Evolutionary conservation across 2,113 vertebrate species (phyloP).

Genomic region (Narcine bancroftii): DNA sequence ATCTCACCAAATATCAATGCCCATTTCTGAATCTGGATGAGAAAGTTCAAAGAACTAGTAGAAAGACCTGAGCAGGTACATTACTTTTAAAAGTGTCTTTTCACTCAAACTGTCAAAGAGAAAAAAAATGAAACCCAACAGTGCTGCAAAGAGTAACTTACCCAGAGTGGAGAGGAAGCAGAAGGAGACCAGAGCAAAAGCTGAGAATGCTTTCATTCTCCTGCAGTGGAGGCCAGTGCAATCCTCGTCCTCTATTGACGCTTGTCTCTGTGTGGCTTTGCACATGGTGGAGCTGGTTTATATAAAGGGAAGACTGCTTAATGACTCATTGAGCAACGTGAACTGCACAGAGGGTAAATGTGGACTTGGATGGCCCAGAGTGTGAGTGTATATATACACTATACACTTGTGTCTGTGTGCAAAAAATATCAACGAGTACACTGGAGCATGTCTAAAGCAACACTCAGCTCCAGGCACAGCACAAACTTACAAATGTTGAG

Average conservation of each 20-base stretch:
- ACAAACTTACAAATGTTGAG: neutral
- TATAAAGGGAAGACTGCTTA: conserved; percentile 7
- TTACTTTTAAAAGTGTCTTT: neutral
- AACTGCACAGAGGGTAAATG: neutral
- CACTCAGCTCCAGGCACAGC: neutral
- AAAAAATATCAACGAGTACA: neutral
- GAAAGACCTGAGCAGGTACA: neutral
- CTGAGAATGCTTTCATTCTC: conserved; percentile 22
- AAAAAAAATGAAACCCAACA: neutral
- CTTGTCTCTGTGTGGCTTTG: neutral
- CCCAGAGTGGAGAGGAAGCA: neutral
- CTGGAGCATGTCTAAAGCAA: neutral
- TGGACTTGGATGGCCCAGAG: neutral
- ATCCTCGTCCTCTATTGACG: neutral
- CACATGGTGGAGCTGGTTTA: neutral
- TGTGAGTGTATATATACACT: too few relatives aligned
- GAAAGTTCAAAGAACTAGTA: neutral
- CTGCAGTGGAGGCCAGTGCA: neutral
- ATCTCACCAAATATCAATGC: neutral
- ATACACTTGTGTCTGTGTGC: too few relatives aligned
- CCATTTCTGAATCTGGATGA: neutral
- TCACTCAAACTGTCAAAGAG: neutral
- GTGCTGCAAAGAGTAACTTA: neutral
- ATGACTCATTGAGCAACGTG: neutral
- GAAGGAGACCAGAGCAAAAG: neutral